phyloP scores from a whole-genome alignment of 2,797 vertebrate genomes.

The Carduelis carduelis region DNA sequence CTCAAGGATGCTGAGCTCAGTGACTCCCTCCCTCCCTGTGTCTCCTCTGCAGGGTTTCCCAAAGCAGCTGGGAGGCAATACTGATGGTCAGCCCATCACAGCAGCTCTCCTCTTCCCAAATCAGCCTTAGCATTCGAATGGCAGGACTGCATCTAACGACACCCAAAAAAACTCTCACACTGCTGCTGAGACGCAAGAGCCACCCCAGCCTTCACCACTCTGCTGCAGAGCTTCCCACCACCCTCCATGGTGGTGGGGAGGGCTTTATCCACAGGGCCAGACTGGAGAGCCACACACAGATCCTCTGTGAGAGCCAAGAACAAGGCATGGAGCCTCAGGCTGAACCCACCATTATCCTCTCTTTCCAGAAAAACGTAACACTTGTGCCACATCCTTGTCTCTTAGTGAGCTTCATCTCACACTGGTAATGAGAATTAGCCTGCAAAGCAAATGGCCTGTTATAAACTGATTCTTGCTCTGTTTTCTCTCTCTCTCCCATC shows the following conservation, averaged over 20 bases:
- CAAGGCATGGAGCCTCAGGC: neutral
- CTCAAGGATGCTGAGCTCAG: neutral
- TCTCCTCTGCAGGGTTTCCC: neutral
- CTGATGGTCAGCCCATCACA: neutral
- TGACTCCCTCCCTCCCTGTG: accelerated
- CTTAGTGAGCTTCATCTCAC: neutral
- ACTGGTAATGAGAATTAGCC: neutral
- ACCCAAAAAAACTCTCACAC: neutral
- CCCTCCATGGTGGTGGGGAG: accelerated
- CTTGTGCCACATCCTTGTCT: neutral
- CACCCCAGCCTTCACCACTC: neutral
- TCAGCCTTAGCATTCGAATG: neutral
- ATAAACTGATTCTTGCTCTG: neutral
- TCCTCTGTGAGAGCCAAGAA: neutral
- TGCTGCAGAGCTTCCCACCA: neutral
- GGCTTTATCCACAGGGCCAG: neutral
- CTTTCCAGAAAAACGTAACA: neutral
- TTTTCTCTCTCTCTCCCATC: neutral
- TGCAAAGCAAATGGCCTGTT: neutral
- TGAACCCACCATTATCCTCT: neutral
- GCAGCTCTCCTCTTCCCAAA: neutral
- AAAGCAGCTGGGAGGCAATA: accelerated
- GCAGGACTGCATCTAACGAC: neutral
- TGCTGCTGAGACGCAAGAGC: neutral
- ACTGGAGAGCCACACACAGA: neutral